Evolutionary conservation across 2,888 invertebrate species (phyloP).

Genomic region (Calliphora vomitoria): DNA sequence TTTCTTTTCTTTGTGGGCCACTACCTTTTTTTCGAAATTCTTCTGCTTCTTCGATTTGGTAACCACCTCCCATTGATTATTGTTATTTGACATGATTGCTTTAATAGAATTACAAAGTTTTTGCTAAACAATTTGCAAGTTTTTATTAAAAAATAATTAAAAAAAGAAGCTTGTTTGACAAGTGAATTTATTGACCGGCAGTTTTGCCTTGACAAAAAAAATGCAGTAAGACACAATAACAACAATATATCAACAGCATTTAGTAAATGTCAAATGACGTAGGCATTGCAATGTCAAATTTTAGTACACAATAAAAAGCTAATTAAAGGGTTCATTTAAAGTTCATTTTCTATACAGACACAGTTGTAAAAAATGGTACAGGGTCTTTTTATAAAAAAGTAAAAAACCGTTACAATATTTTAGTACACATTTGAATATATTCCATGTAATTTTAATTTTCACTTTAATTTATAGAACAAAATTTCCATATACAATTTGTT

Average conservation of each 20-base stretch:
- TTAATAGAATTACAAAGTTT: conserved; percentile 47
- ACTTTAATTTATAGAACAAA: too few species aligned
- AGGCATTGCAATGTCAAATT: conserved; percentile 51
- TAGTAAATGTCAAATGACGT: conserved; percentile 68
- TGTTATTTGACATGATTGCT: conserved; percentile 84
- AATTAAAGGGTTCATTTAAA: neutral
- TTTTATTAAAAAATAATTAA: conserved; percentile 19
- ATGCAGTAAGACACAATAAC: conserved; percentile 40
- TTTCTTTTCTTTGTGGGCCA: conserved; percentile 86
- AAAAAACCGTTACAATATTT: neutral
- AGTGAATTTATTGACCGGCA: conserved; percentile 59
- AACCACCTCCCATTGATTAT: conserved; percentile 89
- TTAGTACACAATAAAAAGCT: neutral
- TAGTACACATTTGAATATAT: neutral
- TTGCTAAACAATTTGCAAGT: neutral
- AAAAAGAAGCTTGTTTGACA: neutral
- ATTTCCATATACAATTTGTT: too few species aligned
- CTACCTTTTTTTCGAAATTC: conserved; percentile 85
- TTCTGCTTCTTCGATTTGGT: conserved; percentile 88
- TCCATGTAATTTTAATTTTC: too few species aligned
- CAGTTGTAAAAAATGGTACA: neutral
- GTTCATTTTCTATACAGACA: neutral
- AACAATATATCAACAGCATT: conserved; percentile 47
- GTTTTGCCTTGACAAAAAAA: conserved; percentile 34
- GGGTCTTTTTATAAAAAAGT: too few species aligned